phyloP scores from a whole-genome alignment of 1,140 invertebrate species.

The Pseudomyrmex cubaensis region DNA sequence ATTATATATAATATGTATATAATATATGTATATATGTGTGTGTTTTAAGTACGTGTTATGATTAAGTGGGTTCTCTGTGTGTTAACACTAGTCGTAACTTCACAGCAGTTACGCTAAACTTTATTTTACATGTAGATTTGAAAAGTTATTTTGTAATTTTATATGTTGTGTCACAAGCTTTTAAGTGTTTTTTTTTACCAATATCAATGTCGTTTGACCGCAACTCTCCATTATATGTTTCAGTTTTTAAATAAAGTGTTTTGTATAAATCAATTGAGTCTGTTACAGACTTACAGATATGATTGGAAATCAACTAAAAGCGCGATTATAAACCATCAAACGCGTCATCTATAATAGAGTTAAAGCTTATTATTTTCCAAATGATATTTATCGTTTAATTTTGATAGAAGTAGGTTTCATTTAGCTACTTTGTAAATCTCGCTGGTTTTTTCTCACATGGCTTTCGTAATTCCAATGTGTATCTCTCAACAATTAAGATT shows the following conservation, averaged over 20 bases:
- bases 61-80: neutral
- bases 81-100: too few species aligned
- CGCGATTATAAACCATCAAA: conserved; percentile 8
- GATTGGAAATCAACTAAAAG: neutral
- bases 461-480: neutral
- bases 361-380: conserved; percentile 9
- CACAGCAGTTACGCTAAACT: too few species aligned
- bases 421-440: conserved; percentile 12
- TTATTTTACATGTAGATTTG: too few species aligned
- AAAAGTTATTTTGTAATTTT: neutral
- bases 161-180: neutral
- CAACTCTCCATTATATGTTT: too few species aligned
- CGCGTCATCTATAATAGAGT: conserved; percentile 3
- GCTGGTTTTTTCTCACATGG: neutral
- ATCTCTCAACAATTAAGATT: conserved; percentile 22
- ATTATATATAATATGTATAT: too few species aligned
- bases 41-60: too few species aligned
- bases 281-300: neutral
- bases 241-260: neutral
- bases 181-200: too few species aligned
- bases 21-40: too few species aligned
- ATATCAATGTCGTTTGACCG: neutral
- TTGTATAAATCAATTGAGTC: neutral
- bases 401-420: conserved; percentile 11
- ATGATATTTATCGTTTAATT: conserved; percentile 36